Conservation (phyloP, 2,797 vertebrate genomes). For the Coreius guichenoti region DNA sequence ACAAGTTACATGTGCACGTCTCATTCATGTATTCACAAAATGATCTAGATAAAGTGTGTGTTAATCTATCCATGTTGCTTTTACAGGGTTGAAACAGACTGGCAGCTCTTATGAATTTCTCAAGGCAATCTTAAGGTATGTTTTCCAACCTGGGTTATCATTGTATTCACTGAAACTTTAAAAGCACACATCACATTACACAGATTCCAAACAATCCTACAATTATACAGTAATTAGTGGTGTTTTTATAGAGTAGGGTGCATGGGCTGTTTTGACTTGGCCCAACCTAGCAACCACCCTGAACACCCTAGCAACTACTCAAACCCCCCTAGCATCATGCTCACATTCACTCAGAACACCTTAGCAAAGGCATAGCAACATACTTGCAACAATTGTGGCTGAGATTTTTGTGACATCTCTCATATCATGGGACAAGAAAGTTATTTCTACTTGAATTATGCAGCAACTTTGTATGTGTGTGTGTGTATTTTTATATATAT, state of each 20-base stretch:
- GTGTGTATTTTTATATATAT: no score
- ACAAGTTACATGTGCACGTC: constrained; percentile 9
- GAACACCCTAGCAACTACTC: no score
- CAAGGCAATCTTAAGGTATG: constrained; percentile 70
- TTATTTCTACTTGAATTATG: neutral
- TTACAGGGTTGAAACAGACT: constrained; percentile 63
- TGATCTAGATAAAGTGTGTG: constrained; percentile 1
- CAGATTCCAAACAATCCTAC: neutral
- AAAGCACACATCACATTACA: neutral
- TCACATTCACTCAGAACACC: neutral
- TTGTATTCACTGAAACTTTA: neutral
- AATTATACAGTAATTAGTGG: neutral
- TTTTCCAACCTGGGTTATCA: neutral
- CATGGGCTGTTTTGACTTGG: neutral
- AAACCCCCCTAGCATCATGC: neutral
- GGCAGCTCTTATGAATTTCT: constrained; percentile 73
- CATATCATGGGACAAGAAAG: neutral
- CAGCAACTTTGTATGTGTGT: no score
- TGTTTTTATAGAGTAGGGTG: neutral
- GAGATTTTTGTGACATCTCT: neutral
- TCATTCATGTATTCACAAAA: neutral
- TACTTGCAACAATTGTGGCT: neutral
- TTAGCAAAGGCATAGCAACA: neutral
- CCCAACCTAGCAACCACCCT: neutral
- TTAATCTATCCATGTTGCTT: constrained; percentile 30